Conservation (phyloP, 1,140 invertebrate genomes). For the Caerostris extrusa region DNA sequence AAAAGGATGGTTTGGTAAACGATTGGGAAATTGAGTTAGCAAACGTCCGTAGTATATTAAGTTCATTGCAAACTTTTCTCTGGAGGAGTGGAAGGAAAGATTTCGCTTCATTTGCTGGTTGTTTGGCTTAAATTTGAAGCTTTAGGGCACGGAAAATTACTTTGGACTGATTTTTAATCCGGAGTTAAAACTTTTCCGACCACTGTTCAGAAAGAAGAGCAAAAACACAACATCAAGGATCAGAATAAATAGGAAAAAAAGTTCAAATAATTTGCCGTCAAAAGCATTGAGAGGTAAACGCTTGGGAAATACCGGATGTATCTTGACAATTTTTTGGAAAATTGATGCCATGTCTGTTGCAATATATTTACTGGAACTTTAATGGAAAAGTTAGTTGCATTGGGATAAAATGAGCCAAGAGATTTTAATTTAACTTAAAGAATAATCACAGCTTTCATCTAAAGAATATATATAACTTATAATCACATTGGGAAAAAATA, state of each 20-base stretch:
- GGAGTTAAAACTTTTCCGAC: conserved; percentile 51
- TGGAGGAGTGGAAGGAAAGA: neutral
- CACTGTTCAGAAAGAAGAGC: neutral
- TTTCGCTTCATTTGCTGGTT: conserved; percentile 58
- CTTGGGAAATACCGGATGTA: neutral
- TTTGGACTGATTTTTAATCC: conserved; percentile 56
- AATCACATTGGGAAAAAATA: too few species aligned
- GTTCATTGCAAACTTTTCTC: conserved; percentile 43
- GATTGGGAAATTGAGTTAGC: conserved; percentile 65
- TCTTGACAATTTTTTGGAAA: neutral
- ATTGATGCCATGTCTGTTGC: neutral
- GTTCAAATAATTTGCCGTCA: neutral
- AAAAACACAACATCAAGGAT: neutral
- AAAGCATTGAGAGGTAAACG: neutral
- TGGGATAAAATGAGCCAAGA: neutral
- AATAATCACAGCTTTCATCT: too few species aligned
- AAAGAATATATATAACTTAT: too few species aligned
- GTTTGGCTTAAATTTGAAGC: conserved; percentile 58
- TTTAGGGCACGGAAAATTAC: conserved; percentile 63
- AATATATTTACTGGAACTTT: neutral
- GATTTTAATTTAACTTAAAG: neutral
- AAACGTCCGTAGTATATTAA: conserved; percentile 59
- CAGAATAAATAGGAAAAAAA: neutral
- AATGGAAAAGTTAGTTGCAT: neutral
- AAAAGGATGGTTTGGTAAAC: conserved; percentile 7